Base-by-base conservation (phyloP, 2,888 invertebrate species). In the Lithophane socia region DNA sequence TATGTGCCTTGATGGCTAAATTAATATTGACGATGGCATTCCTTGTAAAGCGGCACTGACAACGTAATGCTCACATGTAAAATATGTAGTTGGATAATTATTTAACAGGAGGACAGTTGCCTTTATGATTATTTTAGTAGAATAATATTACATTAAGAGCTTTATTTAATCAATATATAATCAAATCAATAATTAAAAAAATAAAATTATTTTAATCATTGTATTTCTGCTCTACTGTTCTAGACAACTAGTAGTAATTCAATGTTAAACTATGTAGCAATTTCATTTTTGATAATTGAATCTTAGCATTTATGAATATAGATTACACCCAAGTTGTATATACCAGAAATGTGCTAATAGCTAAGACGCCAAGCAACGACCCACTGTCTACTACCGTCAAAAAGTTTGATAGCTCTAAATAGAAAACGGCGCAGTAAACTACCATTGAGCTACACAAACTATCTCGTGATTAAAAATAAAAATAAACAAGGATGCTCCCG, bases 381-480 rank as follows among this genome's bases (percentile, higher is more conserved):
- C 52, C 58, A 65, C 4, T 37, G 37, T 37, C 29, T n/a, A n/a
- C n/a, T n/a, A n/a, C n/a, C n/a, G 29, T 71, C 54, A 60, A 67
- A 83, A 71, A 75, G 63, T 85, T 85, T 75, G 75, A 67, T 67
- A 64, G 54, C 67, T 71, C 2, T 75, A 71, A 74, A 63, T 58
- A 63, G 61, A 29, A n/a, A 71, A 75, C 75, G 18, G 21, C 47
- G 63, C 47, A 71, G 58, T 75, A 63, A 64, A 68, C 64, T 75
- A 54, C 49, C 37, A 47, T 24, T 49, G 47, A 70, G 37, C 37
- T 44, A 44, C 71, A 68, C 61, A 42, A 64, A 64, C 71, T 76
- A 76, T 47, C 64, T 69, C n/a, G 56, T 82, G 82, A 82, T 85
- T 85, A 82, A 75, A 82, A 85, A 71, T 67, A 81, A 81, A 82